These are phyloP conservation scores for Laspeyria flexula DNA, from an alignment of 2,888 invertebrate species.

Conservation along the genomic window DNA sequence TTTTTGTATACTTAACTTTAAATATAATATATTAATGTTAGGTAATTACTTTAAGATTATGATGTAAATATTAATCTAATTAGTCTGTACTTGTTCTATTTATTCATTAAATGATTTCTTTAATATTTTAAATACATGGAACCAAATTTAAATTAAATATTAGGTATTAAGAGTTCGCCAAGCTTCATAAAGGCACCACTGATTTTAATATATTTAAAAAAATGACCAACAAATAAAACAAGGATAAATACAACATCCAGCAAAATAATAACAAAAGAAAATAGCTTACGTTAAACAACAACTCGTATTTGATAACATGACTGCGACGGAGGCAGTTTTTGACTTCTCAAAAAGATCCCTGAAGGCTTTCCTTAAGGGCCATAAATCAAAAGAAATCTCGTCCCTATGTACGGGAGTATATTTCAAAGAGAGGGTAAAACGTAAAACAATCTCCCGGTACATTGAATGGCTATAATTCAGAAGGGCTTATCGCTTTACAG, in stretches of 20 bases:
- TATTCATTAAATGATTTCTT: too few species aligned
- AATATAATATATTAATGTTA: too few species aligned
- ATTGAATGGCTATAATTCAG: constrained; percentile 13
- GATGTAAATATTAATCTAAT: too few species aligned
- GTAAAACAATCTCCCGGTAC: constrained; percentile 12
- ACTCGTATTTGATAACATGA: constrained; percentile 3
- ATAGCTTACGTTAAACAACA: background rate
- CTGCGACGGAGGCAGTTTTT: constrained; percentile 19
- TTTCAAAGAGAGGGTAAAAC: constrained; percentile 29
- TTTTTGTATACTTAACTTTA: too few species aligned
- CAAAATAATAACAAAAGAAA: background rate
- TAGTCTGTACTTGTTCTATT: too few species aligned
- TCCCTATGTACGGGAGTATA: constrained; percentile 17
- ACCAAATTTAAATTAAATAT: too few species aligned
- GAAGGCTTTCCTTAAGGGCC: constrained; percentile 16
- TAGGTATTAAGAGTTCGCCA: too few species aligned
- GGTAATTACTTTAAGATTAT: too few species aligned
- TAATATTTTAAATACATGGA: too few species aligned
- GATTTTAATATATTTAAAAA: too few species aligned
- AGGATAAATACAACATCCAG: background rate
- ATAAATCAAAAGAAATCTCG: constrained; percentile 41
- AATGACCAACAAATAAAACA: background rate
- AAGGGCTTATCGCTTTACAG: constrained; percentile 6
- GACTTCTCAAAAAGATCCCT: constrained; percentile 28
- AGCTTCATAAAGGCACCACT: too few species aligned